Evolutionary conservation across 2,888 invertebrate genomes (phyloP).

Genomic region (Matsumyia berberina): DNA sequence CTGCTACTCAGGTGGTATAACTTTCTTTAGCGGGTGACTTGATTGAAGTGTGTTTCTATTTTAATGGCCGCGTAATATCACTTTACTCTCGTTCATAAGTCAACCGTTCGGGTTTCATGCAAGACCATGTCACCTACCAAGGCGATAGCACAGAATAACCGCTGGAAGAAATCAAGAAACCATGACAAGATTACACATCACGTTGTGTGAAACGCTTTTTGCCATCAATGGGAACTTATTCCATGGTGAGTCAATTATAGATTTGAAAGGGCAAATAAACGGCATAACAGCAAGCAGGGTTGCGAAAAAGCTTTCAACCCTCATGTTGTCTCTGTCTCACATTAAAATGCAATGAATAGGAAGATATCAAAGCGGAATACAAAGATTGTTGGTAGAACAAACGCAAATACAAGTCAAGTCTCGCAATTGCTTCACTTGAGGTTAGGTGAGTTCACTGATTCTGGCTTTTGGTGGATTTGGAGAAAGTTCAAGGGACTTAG

Average conservation of each 20-base stretch:
- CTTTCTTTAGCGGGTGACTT: no score
- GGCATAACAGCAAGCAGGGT: background rate
- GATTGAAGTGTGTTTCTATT: background rate
- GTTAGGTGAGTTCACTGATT: no score
- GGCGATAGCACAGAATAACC: background rate
- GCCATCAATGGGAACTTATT: background rate
- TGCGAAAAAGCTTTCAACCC: background rate
- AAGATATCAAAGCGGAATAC: no score
- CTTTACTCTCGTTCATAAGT: background rate
- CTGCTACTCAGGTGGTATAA: no score
- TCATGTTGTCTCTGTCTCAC: background rate
- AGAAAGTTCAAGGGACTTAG: no score
- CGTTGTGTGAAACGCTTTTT: conserved; percentile 23
- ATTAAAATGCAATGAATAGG: background rate
- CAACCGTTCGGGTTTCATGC: background rate
- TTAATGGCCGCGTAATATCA: background rate
- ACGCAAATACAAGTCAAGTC: no score
- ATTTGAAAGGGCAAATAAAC: conserved; percentile 8
- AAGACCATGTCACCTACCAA: background rate
- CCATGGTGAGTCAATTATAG: background rate
- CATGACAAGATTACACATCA: conserved; percentile 13
- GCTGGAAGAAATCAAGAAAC: conserved; percentile 5
- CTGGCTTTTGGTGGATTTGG: no score
- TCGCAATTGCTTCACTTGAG: no score
- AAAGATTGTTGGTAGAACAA: no score